These are phyloP conservation scores for Glossosoma conforme DNA, from an alignment of 1,140 invertebrate genomes.

Conservation along the genomic window DNA sequence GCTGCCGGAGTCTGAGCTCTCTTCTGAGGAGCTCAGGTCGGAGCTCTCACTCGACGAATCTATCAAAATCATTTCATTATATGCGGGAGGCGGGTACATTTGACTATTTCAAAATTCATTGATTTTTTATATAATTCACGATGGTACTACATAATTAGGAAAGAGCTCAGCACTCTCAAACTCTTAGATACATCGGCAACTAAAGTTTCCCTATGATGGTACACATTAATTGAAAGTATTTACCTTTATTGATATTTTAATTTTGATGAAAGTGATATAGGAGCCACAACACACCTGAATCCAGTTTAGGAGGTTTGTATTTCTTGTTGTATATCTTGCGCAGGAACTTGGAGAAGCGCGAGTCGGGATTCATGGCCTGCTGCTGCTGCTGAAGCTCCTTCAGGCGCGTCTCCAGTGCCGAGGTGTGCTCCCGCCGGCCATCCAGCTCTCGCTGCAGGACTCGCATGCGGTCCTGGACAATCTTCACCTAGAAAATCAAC, in stretches of 20 bases:
- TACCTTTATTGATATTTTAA: too few species aligned
- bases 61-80: too few species aligned
- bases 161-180: too few species aligned
- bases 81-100: too few species aligned
- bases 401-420: conserved; percentile 54
- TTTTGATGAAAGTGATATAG: too few species aligned
- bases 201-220: too few species aligned
- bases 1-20: conserved; percentile 54
- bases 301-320: conserved; percentile 53
- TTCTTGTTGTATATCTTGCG: conserved; percentile 74
- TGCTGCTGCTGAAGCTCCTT: conserved; percentile 52
- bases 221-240: too few species aligned
- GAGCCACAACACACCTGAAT: conserved; percentile 36
- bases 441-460: conserved; percentile 56
- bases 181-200: too few species aligned
- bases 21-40: conserved; percentile 25
- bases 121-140: too few species aligned
- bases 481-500: conserved; percentile 39
- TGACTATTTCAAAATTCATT: too few species aligned
- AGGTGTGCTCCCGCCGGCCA: conserved; percentile 51
- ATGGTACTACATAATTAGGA: too few species aligned
- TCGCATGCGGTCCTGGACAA: conserved; percentile 45
- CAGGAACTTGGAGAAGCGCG: conserved; percentile 65
- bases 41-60: not conserved
- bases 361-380: conserved; percentile 61